Evolutionary conservation across 2,113 vertebrate genomes (phyloP).

Genomic region (pig (Sus scrofa)): T2T-Sscrofa CM000816.6:109861501-109862000

Average conservation of each 20-base stretch:
- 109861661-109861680: neutral
- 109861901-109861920: neutral
- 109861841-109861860: neutral
- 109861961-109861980: slow-evolving; percentile 37
- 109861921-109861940: slow-evolving; percentile 56
- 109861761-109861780: neutral
- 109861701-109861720: neutral
- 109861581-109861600: neutral
- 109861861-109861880: neutral
- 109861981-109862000: neutral
- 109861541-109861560: neutral
- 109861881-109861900: neutral
- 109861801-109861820: neutral
- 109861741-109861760: neutral
- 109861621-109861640: neutral
- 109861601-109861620: fast-evolving
- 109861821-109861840: neutral
- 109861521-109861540: slow-evolving; percentile 57
- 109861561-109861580: neutral
- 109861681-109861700: neutral
- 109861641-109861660: neutral
- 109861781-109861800: neutral
- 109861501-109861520: slow-evolving; percentile 48
- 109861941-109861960: slow-evolving; percentile 45
- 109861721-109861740: neutral